Conservation (phyloP, 1,140 invertebrate species). For the Akabosia matsudoensis region DNA sequence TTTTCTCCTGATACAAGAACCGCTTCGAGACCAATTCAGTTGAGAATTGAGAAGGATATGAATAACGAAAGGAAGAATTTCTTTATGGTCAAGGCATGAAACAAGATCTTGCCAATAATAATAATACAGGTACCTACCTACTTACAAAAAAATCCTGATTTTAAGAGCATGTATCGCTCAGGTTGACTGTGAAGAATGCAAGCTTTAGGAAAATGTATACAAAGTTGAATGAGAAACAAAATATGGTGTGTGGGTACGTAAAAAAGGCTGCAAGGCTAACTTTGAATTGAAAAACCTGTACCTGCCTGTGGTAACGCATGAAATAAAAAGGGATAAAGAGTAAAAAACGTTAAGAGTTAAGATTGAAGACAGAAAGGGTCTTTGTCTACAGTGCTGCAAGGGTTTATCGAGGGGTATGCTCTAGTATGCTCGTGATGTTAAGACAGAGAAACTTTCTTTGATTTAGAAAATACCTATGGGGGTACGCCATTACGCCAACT, state of each 20-base stretch:
- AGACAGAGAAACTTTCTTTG: constrained; percentile 7
- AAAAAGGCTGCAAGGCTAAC: too few species aligned
- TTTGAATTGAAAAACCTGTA: too few species aligned
- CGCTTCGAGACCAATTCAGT: not conserved
- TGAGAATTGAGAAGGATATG: not conserved
- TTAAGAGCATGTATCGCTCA: too few species aligned
- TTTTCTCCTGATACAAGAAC: not conserved
- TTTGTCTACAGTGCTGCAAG: not conserved
- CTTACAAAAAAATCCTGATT: too few species aligned
- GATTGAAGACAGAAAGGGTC: constrained; percentile 10
- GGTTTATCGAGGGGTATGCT: not conserved
- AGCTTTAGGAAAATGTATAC: too few species aligned
- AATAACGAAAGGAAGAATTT: not conserved
- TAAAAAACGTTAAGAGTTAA: not conserved
- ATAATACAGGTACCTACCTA: not conserved
- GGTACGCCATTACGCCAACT: too few species aligned
- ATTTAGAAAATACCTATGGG: too few species aligned
- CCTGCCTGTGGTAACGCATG: too few species aligned
- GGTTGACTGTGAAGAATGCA: too few species aligned
- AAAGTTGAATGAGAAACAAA: too few species aligned
- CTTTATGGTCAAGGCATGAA: not conserved
- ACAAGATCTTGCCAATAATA: not conserved
- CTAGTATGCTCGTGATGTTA: not conserved
- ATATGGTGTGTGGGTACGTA: too few species aligned
- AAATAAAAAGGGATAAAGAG: not conserved